phyloP scores from a whole-genome alignment of 1,140 invertebrate genomes.

The Pseudobourletiella spinata region DNA sequence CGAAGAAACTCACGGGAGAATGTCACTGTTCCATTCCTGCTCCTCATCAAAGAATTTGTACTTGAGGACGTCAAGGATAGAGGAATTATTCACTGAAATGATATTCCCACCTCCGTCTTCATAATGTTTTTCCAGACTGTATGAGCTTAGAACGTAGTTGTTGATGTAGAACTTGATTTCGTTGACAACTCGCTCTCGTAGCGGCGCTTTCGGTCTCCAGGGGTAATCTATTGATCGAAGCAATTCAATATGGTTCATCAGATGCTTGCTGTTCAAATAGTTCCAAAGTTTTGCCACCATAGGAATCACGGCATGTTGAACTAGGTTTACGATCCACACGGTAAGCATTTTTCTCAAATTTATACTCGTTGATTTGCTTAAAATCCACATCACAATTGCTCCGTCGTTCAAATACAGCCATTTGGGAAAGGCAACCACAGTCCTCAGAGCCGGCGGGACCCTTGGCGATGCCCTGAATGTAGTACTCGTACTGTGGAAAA shows the following conservation, averaged over 20 bases:
- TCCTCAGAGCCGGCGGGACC: slow-evolving; percentile 11
- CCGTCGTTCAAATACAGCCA: slow-evolving; percentile 25
- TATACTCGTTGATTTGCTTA: background rate
- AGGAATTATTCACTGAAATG: too few species aligned
- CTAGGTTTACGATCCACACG: background rate
- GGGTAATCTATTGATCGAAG: slow-evolving; percentile 20
- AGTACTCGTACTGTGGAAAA: slow-evolving; percentile 20
- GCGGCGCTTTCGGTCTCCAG: slow-evolving; percentile 10
- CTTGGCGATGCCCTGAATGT: slow-evolving; percentile 23
- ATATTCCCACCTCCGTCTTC: background rate
- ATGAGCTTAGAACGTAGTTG: background rate
- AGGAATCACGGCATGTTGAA: too few species aligned
- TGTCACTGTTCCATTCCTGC: too few species aligned
- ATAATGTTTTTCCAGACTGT: background rate
- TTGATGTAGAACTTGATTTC: slow-evolving; percentile 23
- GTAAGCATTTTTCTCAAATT: background rate
- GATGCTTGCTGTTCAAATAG: too few species aligned
- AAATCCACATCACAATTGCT: too few species aligned
- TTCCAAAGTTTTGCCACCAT: too few species aligned
- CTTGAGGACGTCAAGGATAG: too few species aligned
- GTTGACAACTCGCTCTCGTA: slow-evolving; percentile 5
- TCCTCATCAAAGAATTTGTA: too few species aligned
- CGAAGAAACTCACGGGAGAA: too few species aligned
- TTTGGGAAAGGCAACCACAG: slow-evolving; percentile 30
- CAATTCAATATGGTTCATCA: slow-evolving; percentile 21